Evolutionary conservation across 2,113 vertebrate species (phyloP).

Genomic region (Rhipidura dahli): DNA sequence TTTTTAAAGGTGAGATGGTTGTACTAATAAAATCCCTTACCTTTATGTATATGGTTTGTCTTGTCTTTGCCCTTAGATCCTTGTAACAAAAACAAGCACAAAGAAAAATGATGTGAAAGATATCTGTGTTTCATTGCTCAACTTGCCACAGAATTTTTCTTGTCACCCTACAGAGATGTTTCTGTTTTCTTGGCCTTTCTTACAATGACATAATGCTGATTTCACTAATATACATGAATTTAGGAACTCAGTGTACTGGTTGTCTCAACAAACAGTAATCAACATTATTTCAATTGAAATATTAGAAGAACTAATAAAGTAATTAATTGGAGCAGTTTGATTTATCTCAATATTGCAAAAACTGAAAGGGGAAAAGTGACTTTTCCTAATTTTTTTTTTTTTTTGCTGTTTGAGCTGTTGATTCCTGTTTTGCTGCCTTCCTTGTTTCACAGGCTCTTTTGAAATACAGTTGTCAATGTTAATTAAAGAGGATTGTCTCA

Average conservation of each 20-base stretch:
- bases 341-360: neutral
- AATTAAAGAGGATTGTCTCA: neutral
- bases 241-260: neutral
- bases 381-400: neutral
- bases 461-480: neutral
- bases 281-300: neutral
- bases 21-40: neutral
- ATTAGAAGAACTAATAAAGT: neutral
- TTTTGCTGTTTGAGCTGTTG: neutral
- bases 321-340: neutral
- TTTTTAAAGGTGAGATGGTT: neutral
- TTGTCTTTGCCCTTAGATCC: neutral
- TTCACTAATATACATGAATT: neutral
- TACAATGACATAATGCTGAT: neutral
- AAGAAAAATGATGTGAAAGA: neutral
- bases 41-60: neutral
- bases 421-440: neutral
- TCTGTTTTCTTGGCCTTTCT: neutral
- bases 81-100: neutral
- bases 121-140: neutral
- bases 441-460: neutral
- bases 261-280: neutral
- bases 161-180: neutral
- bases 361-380: neutral
- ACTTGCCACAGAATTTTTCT: neutral